Evolutionary conservation across 1,140 invertebrate species (phyloP).

Genomic region (Galleria mellonella): DNA sequence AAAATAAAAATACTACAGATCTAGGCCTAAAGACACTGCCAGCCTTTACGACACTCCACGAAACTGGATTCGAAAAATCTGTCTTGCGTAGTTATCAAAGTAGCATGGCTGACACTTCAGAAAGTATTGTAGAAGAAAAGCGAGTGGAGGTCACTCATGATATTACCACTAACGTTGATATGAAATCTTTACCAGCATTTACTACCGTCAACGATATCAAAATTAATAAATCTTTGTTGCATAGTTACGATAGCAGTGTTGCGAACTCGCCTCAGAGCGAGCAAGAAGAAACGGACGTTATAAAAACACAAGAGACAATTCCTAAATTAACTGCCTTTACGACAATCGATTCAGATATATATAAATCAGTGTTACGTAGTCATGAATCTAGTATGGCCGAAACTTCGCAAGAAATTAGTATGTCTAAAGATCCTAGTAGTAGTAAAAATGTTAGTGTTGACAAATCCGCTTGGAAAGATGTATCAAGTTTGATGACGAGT

Average conservation of each 20-base stretch:
- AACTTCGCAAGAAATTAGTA: conserved; percentile 21
- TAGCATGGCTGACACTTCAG: conserved; percentile 22
- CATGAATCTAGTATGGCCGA: conserved; percentile 16
- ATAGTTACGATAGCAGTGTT: conserved; percentile 24
- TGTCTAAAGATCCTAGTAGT: no score
- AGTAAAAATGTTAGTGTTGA: no score
- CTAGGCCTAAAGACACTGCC: conserved; percentile 30
- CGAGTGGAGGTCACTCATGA: background rate
- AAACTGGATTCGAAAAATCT: conserved; percentile 36
- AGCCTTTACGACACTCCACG: conserved; percentile 34
- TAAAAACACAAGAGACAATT: no score
- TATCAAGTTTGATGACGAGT: conserved; percentile 40
- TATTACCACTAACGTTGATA: background rate
- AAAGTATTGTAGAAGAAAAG: background rate
- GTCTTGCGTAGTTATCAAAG: conserved; percentile 36
- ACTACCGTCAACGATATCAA: conserved; percentile 23
- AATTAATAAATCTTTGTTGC: conserved; percentile 23
- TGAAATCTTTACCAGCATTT: conserved; percentile 12
- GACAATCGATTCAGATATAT: conserved; percentile 24
- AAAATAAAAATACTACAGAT: conserved; percentile 21
- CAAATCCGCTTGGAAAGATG: conserved; percentile 10
- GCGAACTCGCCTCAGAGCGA: conserved; percentile 18
- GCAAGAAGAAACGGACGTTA: conserved; percentile 15
- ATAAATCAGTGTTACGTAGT: conserved; percentile 14
- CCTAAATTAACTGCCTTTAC: conserved; percentile 24